Conservation (phyloP, 2,888 invertebrate species). For the Orthonychiurus folsomi region DNA sequence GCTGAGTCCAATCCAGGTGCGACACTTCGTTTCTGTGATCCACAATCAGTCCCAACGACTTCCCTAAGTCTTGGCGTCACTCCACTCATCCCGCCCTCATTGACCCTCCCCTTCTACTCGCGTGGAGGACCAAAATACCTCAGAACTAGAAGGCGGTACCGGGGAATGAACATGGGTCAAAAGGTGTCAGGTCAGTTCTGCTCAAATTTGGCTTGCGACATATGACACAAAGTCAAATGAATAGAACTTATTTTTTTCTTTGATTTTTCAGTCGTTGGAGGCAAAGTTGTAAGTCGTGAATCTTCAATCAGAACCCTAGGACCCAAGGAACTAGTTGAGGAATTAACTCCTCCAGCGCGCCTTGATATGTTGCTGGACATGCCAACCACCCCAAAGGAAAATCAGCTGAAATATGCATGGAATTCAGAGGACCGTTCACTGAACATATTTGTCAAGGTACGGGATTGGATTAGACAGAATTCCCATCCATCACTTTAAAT, state of each 20-base stretch:
- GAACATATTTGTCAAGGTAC: slow-evolving; percentile 93
- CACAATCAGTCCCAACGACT: not conserved
- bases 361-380: slow-evolving; percentile 93
- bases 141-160: slow-evolving; percentile 53
- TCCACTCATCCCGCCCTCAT: not conserved
- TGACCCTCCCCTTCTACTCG: slow-evolving; percentile 22
- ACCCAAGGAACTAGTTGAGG: slow-evolving; percentile 55
- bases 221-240: not conserved
- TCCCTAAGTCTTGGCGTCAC: too few species aligned
- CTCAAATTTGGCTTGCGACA: too few species aligned
- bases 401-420: slow-evolving; percentile 91
- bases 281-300: slow-evolving; percentile 33
- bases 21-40: not conserved
- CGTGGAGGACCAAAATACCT: slow-evolving; percentile 45
- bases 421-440: slow-evolving; percentile 61
- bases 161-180: slow-evolving; percentile 98
- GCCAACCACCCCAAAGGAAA: slow-evolving; percentile 83
- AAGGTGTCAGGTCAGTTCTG: slow-evolving; percentile 73
- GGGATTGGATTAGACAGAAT: not conserved
- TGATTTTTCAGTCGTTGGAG: slow-evolving; percentile 33
- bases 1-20: not conserved
- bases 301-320: slow-evolving; percentile 21
- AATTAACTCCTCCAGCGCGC: slow-evolving; percentile 59
- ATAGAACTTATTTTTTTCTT: not conserved
- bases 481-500: not conserved